A percentile compares a stretch with the other conserved stretches of the same genome.
Conservation (phyloP, 2,797 vertebrate genomes). For the Iguana delicatissima region DNA sequence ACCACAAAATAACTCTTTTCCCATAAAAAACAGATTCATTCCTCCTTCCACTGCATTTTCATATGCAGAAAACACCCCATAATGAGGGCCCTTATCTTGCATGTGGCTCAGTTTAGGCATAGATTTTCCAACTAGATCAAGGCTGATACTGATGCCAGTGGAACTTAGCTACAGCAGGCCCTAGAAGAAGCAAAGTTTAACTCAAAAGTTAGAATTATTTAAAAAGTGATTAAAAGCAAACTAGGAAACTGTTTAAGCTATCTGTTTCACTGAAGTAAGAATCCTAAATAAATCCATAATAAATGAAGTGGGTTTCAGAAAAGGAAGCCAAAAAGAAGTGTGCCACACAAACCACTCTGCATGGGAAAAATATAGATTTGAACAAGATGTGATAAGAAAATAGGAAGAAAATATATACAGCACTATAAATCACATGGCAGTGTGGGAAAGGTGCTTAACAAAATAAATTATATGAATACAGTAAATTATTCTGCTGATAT, state of each 20-base stretch:
- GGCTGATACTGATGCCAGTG: neutral
- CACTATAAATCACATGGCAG: neutral
- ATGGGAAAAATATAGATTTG: constrained; percentile 13
- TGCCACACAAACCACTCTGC: neutral
- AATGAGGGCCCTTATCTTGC: neutral
- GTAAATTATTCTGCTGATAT: constrained; percentile 17
- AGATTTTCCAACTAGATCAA: neutral
- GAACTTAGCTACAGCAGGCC: neutral
- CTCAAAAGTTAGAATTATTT: neutral
- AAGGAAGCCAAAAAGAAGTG: neutral
- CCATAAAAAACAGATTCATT: neutral
- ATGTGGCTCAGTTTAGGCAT: neutral
- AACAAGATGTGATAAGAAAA: neutral
- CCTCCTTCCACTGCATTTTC: neutral
- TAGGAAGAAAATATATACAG: accelerated
- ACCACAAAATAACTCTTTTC: neutral
- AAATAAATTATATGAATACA: neutral
- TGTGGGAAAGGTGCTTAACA: constrained; percentile 3
- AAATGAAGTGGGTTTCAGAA: neutral
- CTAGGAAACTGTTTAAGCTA: neutral
- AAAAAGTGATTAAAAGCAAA: neutral
- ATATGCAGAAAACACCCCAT: neutral
- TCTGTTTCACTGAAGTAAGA: neutral
- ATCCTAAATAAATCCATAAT: neutral
- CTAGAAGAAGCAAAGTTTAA: neutral